These are phyloP conservation scores for Notodonta ziczac DNA, from an alignment of 2,888 invertebrate species.

Conservation along the genomic window DNA sequence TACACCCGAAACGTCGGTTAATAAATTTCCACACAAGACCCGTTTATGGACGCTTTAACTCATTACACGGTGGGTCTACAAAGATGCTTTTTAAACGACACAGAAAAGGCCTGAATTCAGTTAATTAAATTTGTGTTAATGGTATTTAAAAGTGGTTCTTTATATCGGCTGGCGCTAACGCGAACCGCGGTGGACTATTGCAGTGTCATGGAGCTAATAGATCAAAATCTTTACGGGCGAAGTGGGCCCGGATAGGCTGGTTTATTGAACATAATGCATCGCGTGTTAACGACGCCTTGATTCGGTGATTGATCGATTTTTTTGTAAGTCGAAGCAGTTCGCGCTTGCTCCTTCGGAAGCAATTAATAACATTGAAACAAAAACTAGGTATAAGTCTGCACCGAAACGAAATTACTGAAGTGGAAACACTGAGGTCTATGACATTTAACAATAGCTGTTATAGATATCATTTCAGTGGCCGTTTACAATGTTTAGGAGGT, in stretches of 20 bases:
- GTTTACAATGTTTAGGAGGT: background rate
- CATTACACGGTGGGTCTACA: conserved; percentile 78
- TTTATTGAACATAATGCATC: conserved; percentile 76
- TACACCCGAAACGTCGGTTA: conserved; percentile 65
- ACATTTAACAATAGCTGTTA: conserved; percentile 28
- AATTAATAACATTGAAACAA: conserved; percentile 49
- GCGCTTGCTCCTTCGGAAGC: conserved; percentile 69
- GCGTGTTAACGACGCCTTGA: conserved; percentile 77
- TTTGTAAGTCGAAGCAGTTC: conserved; percentile 63
- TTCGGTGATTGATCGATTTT: conserved; percentile 79
- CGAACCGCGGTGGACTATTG: conserved; percentile 61
- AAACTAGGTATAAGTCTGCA: conserved; percentile 17
- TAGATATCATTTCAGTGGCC: conserved; percentile 15
- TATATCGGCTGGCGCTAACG: conserved; percentile 78
- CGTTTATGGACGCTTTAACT: conserved; percentile 77
- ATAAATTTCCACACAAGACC: conserved; percentile 77
- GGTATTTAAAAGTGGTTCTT: conserved; percentile 71
- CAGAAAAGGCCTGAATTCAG: conserved; percentile 70
- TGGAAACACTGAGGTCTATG: conserved; percentile 28
- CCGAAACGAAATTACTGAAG: conserved; percentile 22
- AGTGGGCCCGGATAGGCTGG: conserved; percentile 71
- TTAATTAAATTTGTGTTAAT: conserved; percentile 83
- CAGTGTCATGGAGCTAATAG: conserved; percentile 78
- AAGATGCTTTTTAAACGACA: conserved; percentile 72
- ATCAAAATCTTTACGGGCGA: conserved; percentile 75